Evolutionary conservation across 1,140 invertebrate species (phyloP).

Genomic region (Macrosteles quadrilineatus): DNA sequence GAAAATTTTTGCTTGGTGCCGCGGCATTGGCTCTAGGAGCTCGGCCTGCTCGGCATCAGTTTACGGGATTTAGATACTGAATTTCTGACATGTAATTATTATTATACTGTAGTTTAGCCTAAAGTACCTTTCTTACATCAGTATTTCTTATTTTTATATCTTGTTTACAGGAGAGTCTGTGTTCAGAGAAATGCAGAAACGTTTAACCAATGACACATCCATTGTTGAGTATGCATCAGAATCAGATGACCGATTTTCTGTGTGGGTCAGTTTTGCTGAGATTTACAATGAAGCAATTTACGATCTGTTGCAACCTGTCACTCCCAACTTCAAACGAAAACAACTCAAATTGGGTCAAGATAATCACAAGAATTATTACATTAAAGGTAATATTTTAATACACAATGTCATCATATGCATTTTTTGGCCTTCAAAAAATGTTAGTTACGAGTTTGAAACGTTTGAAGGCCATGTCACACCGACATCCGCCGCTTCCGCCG

Average conservation of each 20-base stretch:
- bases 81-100: too few species aligned
- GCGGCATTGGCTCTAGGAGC: too few species aligned
- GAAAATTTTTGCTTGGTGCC: too few species aligned
- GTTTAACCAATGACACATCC: conserved; percentile 18
- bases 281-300: conserved; percentile 93
- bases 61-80: too few species aligned
- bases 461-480: too few species aligned
- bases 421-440: too few species aligned
- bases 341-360: conserved; percentile 61
- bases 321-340: conserved; percentile 51
- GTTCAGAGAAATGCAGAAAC: conserved; percentile 24
- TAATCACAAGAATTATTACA: conserved; percentile 65
- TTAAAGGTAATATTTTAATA: conserved; percentile 71
- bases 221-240: conserved; percentile 9
- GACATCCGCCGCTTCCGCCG: too few species aligned
- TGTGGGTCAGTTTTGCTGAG: conserved; percentile 91
- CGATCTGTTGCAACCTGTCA: conserved; percentile 68
- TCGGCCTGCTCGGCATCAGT: too few species aligned
- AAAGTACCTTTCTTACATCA: background rate
- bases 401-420: too few species aligned
- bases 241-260: conserved; percentile 37
- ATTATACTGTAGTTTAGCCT: background rate
- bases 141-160: background rate
- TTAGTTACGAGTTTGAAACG: too few species aligned
- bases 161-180: background rate